phyloP scores from a whole-genome alignment of 2,888 invertebrate species.

The Subacronicta megacephala region DNA sequence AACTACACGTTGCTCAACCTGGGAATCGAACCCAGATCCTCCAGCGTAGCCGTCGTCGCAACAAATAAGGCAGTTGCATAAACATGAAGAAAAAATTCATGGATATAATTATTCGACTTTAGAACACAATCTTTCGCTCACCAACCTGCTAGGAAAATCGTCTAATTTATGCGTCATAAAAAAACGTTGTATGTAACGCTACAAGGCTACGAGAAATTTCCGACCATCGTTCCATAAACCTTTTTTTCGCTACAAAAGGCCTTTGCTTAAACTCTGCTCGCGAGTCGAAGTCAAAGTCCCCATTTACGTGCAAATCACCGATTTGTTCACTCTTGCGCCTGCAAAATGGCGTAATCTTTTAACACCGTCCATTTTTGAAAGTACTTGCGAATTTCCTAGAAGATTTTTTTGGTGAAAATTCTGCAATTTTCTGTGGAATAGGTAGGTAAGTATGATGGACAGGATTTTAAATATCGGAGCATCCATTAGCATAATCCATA shows the following conservation, averaged over 20 bases:
- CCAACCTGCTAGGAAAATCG: not conserved
- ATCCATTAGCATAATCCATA: too few species aligned
- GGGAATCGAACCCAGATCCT: too few species aligned
- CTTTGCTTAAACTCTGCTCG: slow-evolving; percentile 17
- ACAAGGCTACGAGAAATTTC: slow-evolving; percentile 5
- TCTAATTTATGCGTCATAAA: not conserved
- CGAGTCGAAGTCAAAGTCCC: slow-evolving; percentile 15
- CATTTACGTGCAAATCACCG: slow-evolving; percentile 50
- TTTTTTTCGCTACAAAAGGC: slow-evolving; percentile 18
- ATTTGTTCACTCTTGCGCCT: slow-evolving; percentile 33
- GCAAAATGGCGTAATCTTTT: slow-evolving; percentile 32
- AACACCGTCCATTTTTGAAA: slow-evolving; percentile 16
- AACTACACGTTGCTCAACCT: too few species aligned
- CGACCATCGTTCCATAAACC: slow-evolving; percentile 11
- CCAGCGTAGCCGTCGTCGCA: too few species aligned
- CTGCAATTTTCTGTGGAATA: not conserved
- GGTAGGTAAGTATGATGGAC: too few species aligned
- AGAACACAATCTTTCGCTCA: not conserved
- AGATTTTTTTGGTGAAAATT: not conserved
- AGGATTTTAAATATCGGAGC: too few species aligned
- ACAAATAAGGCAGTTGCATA: not conserved
- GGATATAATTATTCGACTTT: not conserved
- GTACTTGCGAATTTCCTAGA: not conserved
- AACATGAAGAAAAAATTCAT: not conserved
- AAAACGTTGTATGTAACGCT: slow-evolving; percentile 1